Percentiles rank a stretch among this genome's conserved stretches.
Evolutionary conservation across 2,113 vertebrate species (phyloP).

Genomic region (Xenopus laevis): DNA sequence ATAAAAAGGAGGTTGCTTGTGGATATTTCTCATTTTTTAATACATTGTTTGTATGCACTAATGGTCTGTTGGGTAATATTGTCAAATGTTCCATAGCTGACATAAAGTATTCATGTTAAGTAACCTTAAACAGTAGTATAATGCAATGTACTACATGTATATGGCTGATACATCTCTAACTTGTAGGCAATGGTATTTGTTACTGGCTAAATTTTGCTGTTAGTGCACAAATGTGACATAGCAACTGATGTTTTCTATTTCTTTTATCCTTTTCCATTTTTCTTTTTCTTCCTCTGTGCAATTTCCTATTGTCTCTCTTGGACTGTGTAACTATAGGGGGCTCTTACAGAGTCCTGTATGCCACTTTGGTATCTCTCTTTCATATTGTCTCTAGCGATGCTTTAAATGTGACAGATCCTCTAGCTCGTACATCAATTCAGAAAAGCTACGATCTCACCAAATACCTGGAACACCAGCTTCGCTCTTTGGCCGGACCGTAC

Average conservation of each 20-base stretch:
- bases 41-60: no score
- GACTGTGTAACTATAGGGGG: constrained; percentile 63
- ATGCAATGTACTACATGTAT: no score
- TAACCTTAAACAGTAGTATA: no score
- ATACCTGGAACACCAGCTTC: constrained; percentile 94
- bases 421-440: constrained; percentile 86
- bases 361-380: constrained; percentile 76
- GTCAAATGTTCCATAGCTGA: no score
- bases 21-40: no score
- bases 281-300: neutral
- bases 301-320: neutral
- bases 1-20: no score
- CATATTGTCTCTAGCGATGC: constrained; percentile 69
- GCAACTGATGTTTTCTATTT: neutral
- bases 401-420: constrained; percentile 69
- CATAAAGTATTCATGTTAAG: no score
- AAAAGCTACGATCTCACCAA: constrained; percentile 95
- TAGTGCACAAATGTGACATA: no score
- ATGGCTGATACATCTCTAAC: no score
- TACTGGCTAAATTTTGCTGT: no score
- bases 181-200: no score
- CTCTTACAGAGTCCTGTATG: constrained; percentile 72
- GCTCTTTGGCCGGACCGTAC: constrained; percentile 89
- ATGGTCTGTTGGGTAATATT: no score
- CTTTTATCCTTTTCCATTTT: neutral